Evolutionary conservation across 2,888 invertebrate species (phyloP), one percentile per base, ranked within the genome.

Genomic region (Chalcis sispes): DNA sequence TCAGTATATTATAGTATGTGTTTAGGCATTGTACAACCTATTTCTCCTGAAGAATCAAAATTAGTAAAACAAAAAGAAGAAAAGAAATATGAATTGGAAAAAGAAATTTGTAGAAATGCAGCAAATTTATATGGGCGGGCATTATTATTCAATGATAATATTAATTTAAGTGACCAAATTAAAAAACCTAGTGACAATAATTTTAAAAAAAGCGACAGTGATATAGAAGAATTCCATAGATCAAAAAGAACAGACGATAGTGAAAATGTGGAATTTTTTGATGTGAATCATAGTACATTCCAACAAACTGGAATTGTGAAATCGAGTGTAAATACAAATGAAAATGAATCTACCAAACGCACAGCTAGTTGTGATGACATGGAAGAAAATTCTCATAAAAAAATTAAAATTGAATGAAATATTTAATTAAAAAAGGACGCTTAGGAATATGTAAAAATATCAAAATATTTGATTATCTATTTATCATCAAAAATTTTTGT

Each of bases 41-140:
- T 80, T 58, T 69, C 82, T 29, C 86, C 85, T 27, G 84, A 85
- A 61, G 80, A 78, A 46, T 81, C 82, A 10, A 86, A 85, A 74
- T 58, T 71, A 40, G 70, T 81, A 65, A 87, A 83, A 59, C 81
- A 81, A 40, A 83, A 80, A 27, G 82, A 81, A 58, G 85, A 85
- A 2, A 85, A 83, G 52, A 87, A 83, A 61, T 65, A 61, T 2
- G 76, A 83, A 46, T 78, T 88, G 25, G 84, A 87, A 65, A 82
- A 76, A 72, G 85, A 87, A 76, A 86, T 88, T 4, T 82, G 79
- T 3, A 84, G 82, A 46, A 88, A 88, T 70, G 83, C 83, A n/a
- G 81, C 83, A 13, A 82, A 86, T 79, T 82, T 88, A 62, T 87
- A 87, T 62, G 87, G 87, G 77, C 77, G 88, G 62, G 88, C 88